Evolutionary conservation across 1,140 invertebrate genomes (phyloP), one percentile per base, ranked within the genome.

Genomic region (Proctacanthus coquilletti): DNA sequence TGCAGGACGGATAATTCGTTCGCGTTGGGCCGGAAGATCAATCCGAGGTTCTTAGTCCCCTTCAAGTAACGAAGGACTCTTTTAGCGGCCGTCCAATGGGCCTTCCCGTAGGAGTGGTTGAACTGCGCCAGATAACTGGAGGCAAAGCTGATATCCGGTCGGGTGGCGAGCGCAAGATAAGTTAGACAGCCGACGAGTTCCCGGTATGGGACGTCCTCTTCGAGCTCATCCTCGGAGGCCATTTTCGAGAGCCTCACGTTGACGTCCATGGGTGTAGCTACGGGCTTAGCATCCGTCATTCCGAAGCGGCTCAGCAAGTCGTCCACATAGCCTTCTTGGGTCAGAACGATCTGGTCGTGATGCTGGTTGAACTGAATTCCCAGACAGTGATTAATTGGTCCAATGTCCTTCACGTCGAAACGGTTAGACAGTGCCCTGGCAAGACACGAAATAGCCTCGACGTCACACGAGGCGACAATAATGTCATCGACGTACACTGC

Each of bases 201-300:
- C 27, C 47, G 46, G 34, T 55, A 56, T 18, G 45, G 47, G 34
- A 41, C 21, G 14, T 17, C 21, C 4, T 63, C 52, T 3, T 50
- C 51, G 47, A 61, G 66, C 50, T 63, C 57, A 47, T 67, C 38
- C 4, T n/a, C n/a, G n/a, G n/a, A n/a, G n/a, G n/a, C n/a, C n/a
- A n/a, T 25, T 42, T 43, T 35, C 14, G 34, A 27, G 3, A 51
- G 33, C 18, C 46, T 45, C 19, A 37, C 27, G n/a, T 34, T 44
- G 21, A 34, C 4, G 18, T 52, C 48, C 13, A 46, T 40, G n/a
- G 54, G 51, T 21, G 48, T 56, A 17, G 17, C 5, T 4, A 36
- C 38, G 15, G 51, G 29, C 36, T 53, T 59, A 17, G 39, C 45
- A 21, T 50, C 31, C 23, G 39, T 13, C 52, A 60, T 57, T 4